Conservation (phyloP, 2,113 vertebrate genomes). For the Centropristis striata region DNA sequence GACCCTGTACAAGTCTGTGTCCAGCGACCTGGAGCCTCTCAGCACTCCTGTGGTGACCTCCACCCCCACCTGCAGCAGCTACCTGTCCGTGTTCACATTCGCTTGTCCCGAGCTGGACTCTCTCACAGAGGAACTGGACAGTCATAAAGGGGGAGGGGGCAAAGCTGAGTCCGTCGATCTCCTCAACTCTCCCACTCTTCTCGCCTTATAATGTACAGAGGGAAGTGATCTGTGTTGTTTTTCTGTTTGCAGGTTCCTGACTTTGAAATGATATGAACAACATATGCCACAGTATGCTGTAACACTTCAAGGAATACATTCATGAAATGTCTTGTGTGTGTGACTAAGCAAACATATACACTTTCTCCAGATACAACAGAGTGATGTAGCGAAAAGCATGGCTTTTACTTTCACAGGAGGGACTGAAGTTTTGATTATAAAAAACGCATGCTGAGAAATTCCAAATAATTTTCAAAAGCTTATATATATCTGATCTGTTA, state of each 20-base stretch:
- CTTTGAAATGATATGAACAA: conserved; percentile 62
- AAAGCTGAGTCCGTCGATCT: conserved; percentile 95
- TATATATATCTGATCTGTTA: conserved; percentile 87
- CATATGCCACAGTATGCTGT: conserved; percentile 63
- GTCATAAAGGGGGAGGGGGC: conserved; percentile 91
- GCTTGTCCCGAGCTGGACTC: conserved; percentile 94
- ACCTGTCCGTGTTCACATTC: conserved; percentile 96
- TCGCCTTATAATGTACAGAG: conserved; percentile 91
- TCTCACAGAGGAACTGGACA: conserved; percentile 90
- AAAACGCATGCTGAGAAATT: conserved; percentile 94
- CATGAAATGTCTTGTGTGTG: conserved; percentile 72
- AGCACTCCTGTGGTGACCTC: conserved; percentile 96
- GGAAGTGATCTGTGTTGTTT: conserved; percentile 46
- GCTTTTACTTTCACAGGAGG: conserved; percentile 88
- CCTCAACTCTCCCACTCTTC: conserved; percentile 97
- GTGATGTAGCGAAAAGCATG: conserved; percentile 97
- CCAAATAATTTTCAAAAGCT: conserved; percentile 77
- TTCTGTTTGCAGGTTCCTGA: conserved; percentile 66
- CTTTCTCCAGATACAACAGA: conserved; percentile 86
- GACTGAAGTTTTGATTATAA: conserved; percentile 89
- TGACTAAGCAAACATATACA: conserved; percentile 69
- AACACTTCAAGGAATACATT: conserved; percentile 67
- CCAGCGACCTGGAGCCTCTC: conserved; percentile 94
- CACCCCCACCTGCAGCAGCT: conserved; percentile 94
- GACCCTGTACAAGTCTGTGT: conserved; percentile 90